Percentiles rank a stretch among this genome's conserved stretches.
Evolutionary conservation across 2,113 vertebrate genomes (phyloP).

Genomic region (Hirundichthys speculiger): DNA sequence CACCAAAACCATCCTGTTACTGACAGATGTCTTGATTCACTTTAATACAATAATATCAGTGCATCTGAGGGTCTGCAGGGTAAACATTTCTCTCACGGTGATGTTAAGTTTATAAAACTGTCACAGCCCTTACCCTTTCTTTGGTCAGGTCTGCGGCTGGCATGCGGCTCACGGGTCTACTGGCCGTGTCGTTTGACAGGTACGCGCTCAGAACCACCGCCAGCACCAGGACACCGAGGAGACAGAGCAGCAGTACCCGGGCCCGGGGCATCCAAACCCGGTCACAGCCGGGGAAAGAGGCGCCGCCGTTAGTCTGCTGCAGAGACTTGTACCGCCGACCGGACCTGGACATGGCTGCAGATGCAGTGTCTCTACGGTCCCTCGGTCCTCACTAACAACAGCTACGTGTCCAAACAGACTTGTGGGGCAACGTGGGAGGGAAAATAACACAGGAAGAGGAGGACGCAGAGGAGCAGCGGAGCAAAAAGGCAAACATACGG

Average conservation of each 20-base stretch:
- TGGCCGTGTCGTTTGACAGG: conserved; percentile 66
- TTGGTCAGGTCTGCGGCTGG: conserved; percentile 56
- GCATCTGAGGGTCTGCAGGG: too few species aligned
- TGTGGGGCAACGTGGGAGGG: conserved; percentile 13
- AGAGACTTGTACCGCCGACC: conserved; percentile 68
- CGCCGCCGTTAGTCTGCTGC: conserved; percentile 53
- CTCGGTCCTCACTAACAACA: background rate
- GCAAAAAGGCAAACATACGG: background rate
- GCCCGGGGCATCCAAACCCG: conserved; percentile 57
- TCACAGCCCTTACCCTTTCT: conserved; percentile 72
- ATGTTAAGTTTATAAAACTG: too few species aligned
- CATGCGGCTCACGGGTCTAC: conserved; percentile 12
- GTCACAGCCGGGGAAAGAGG: conserved; percentile 58
- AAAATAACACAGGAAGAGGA: conserved; percentile 44
- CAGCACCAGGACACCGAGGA: conserved; percentile 72
- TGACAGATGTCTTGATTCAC: too few species aligned
- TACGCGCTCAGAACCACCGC: conserved; percentile 73
- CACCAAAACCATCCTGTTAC: too few species aligned
- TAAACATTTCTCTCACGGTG: too few species aligned
- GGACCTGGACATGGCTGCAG: conserved; percentile 73
- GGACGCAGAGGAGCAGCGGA: background rate
- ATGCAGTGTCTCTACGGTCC: background rate
- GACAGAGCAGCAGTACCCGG: conserved; percentile 73
- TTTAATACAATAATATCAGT: too few species aligned
- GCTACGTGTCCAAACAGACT: conserved; percentile 61